A percentile compares a stretch with the other conserved stretches of the same genome.
phyloP scores from a whole-genome alignment of 2,113 vertebrate species.

The Octodon degus region DNA sequence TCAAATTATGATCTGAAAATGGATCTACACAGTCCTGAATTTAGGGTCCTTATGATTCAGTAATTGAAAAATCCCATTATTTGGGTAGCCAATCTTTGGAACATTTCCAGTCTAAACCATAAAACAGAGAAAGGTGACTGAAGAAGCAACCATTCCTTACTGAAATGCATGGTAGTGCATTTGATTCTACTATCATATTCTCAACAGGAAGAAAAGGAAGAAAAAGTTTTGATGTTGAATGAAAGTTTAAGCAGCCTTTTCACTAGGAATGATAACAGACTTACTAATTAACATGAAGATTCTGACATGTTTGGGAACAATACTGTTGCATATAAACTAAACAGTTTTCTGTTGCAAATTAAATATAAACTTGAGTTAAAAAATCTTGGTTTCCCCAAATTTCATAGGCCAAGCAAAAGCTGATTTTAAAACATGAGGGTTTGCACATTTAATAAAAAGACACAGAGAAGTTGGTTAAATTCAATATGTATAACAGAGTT shows the following conservation, averaged over 20 bases:
- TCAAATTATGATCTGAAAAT: background rate
- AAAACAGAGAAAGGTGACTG: background rate
- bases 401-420: background rate
- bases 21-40: background rate
- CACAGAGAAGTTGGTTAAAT: background rate
- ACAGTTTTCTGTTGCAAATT: background rate
- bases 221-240: background rate
- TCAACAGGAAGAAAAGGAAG: background rate
- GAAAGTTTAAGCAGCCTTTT: background rate
- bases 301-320: background rate
- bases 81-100: background rate
- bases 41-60: background rate
- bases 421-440: background rate
- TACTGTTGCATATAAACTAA: background rate
- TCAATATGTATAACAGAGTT: background rate
- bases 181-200: background rate
- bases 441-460: background rate
- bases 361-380: background rate
- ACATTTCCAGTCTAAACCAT: background rate
- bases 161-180: background rate
- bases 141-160: background rate
- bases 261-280: background rate
- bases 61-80: background rate
- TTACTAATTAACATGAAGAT: background rate
- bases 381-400: background rate